Conservation (phyloP, 2,888 invertebrate genomes). For the Fragum whitleyi region DNA sequence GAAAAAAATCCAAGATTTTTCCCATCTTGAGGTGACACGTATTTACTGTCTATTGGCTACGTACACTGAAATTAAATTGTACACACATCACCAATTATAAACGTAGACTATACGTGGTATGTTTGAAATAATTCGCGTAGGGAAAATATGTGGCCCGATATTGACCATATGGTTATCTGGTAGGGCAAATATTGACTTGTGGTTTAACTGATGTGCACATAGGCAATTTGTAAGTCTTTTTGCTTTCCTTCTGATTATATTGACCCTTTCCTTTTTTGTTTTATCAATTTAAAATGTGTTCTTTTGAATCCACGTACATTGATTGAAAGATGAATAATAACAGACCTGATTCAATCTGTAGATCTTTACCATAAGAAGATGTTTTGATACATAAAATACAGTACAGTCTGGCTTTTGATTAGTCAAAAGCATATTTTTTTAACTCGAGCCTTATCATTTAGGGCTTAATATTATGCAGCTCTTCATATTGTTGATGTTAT, state of each 20-base stretch:
- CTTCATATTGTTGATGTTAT: too few relatives aligned
- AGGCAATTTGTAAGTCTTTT: not conserved
- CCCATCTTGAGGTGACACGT: not conserved
- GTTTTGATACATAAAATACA: too few relatives aligned
- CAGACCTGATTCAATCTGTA: too few relatives aligned
- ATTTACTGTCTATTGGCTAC: not conserved
- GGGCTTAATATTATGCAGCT: too few relatives aligned
- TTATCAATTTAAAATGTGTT: too few relatives aligned
- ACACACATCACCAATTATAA: constrained; percentile 1
- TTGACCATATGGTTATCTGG: constrained; percentile 20
- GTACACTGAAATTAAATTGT: not conserved
- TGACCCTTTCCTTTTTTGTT: not conserved
- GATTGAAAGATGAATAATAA: too few relatives aligned
- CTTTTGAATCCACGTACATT: too few relatives aligned
- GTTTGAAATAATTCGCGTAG: not conserved
- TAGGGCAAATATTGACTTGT: constrained; percentile 11
- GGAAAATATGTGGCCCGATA: not conserved
- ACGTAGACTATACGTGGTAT: not conserved
- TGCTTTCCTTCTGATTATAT: not conserved
- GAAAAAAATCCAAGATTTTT: too few relatives aligned
- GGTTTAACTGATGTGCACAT: constrained; percentile 4
- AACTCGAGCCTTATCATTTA: too few relatives aligned
- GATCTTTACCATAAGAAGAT: too few relatives aligned
- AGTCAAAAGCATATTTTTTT: too few relatives aligned
- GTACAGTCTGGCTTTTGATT: too few relatives aligned